A percentile compares a stretch with the other conserved stretches of the same genome.
Conservation (phyloP, 2,797 vertebrate species). For the Mormyrops attenuatus region DNA sequence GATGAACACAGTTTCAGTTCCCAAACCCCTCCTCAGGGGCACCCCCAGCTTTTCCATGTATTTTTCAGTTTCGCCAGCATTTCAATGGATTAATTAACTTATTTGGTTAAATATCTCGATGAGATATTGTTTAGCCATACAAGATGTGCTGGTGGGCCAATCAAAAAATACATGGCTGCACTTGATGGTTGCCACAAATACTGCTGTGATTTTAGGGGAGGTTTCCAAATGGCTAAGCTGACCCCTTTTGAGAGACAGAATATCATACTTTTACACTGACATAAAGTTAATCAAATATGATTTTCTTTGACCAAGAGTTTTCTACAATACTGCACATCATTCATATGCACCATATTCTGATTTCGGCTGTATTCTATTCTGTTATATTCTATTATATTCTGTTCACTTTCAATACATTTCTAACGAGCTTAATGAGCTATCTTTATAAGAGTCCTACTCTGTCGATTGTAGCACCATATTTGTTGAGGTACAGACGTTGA, state of each 20-base stretch:
- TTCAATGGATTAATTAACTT: neutral
- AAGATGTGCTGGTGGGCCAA: neutral
- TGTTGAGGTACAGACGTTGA: neutral
- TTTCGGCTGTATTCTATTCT: neutral
- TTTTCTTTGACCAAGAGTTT: neutral
- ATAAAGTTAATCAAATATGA: neutral
- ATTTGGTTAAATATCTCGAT: neutral
- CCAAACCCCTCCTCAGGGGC: neutral
- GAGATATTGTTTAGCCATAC: neutral
- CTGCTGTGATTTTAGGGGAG: neutral
- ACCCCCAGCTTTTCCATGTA: neutral
- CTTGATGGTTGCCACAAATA: neutral
- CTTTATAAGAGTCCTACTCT: neutral
- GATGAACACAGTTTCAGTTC: neutral
- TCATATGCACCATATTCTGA: neutral
- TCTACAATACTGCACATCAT: neutral
- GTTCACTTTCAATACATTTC: neutral
- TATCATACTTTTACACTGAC: neutral
- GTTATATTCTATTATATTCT: neutral
- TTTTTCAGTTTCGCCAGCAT: neutral
- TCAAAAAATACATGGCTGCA: neutral
- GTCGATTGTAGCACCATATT: neutral
- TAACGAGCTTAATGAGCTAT: neutral
- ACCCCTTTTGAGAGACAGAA: neutral
- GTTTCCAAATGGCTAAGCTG: neutral